These are phyloP conservation scores for Motacilla tschutschensis DNA, from an alignment of 2,113 vertebrate genomes.

Conservation along the genomic window DNA sequence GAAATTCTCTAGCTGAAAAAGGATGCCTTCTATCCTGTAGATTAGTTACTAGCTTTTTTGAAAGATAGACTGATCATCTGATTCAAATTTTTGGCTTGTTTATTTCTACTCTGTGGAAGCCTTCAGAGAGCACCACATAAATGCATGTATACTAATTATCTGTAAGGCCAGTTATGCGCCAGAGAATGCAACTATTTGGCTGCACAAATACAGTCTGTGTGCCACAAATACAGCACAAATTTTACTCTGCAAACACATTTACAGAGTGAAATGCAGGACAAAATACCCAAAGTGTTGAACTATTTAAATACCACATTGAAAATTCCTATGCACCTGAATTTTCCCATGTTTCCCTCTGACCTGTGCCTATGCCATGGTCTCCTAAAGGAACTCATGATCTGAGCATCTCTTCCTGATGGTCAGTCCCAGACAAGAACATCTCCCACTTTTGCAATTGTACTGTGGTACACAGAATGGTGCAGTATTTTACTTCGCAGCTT, in stretches of 20 bases:
- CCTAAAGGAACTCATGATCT: neutral
- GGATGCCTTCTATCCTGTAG: neutral
- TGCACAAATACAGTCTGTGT: neutral
- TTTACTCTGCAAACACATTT: neutral
- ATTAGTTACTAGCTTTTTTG: neutral
- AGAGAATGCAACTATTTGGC: neutral
- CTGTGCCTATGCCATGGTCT: neutral
- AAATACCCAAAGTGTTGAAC: neutral
- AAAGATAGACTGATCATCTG: neutral
- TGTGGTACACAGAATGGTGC: neutral
- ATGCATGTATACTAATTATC: rapidly evolving
- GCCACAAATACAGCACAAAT: neutral
- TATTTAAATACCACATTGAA: neutral
- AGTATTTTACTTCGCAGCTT: neutral
- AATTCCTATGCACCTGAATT: neutral
- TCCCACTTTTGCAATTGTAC: neutral
- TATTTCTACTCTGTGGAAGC: neutral
- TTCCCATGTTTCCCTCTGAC: rapidly evolving
- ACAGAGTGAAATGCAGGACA: neutral
- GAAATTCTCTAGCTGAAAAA: neutral
- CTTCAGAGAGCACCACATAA: neutral
- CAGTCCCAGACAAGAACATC: neutral
- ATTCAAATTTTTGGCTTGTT: neutral
- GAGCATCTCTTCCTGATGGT: neutral
- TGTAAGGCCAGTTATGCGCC: neutral